Conservation (phyloP, 1,140 invertebrate species). For the Trialeurodes vaporariorum region DNA sequence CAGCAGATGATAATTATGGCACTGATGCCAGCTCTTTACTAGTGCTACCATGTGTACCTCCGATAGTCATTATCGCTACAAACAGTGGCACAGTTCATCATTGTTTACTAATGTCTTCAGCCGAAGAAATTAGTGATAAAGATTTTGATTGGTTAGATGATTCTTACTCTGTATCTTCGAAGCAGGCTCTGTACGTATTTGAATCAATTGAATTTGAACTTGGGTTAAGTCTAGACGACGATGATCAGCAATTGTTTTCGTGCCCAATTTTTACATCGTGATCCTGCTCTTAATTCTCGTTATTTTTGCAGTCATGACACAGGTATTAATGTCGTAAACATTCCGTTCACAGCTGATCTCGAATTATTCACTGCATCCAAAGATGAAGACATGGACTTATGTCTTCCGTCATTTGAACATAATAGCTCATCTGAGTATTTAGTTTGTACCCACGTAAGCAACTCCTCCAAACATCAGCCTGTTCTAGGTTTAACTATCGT, state of each 20-base stretch:
- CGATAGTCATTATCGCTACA: slow-evolving; percentile 56
- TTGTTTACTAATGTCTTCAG: slow-evolving; percentile 46
- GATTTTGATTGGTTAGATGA: not conserved
- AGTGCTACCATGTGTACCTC: slow-evolving; percentile 54
- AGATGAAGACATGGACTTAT: slow-evolving; percentile 36
- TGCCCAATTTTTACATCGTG: slow-evolving; percentile 48
- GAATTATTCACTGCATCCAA: slow-evolving; percentile 45
- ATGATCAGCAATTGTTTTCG: slow-evolving; percentile 40
- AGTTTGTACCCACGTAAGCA: slow-evolving; percentile 50
- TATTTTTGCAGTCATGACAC: slow-evolving; percentile 75
- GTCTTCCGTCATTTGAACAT: slow-evolving; percentile 35
- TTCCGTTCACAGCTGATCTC: slow-evolving; percentile 58
- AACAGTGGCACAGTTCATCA: slow-evolving; percentile 66
- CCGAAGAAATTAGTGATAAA: not conserved
- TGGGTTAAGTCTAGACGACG: slow-evolving; percentile 43
- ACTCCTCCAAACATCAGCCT: slow-evolving; percentile 39
- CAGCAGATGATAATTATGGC: slow-evolving; percentile 69
- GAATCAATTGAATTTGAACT: slow-evolving; percentile 62
- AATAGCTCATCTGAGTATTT: slow-evolving; percentile 50
- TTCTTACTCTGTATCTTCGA: slow-evolving; percentile 18
- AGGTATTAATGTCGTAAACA: slow-evolving; percentile 67
- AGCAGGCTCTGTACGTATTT: slow-evolving; percentile 49
- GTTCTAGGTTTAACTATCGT: slow-evolving; percentile 49
- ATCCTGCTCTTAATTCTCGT: slow-evolving; percentile 26
- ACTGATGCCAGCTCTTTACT: slow-evolving; percentile 69